Evolutionary conservation across 2,888 invertebrate genomes (phyloP), one percentile per base, ranked within the genome.

Genomic region (Tinea trinotella): DNA sequence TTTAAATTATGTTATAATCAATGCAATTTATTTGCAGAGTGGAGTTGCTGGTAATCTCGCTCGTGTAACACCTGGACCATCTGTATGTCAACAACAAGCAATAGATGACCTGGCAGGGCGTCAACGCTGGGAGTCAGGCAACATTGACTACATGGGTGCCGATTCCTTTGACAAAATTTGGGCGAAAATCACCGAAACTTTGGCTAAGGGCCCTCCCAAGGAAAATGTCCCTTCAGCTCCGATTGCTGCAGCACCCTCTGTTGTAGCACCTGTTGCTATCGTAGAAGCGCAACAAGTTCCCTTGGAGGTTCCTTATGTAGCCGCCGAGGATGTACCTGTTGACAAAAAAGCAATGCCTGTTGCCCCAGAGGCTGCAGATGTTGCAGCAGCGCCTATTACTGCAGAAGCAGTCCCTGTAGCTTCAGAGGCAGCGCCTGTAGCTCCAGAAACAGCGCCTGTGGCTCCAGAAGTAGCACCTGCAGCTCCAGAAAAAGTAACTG

Each of bases 141-240:
- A 95, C 68, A 94, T 98, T 57, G 99, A 99, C 76, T 99, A 98
- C 76, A 74, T 95, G 88, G 99, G 99, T 36, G 91, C 90, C 54
- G 99, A 99, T 78, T 92, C 96, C 24, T 99, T 98, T 71, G 95
- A 93, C 54, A 98, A 98, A 77, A 99, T 99, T 69, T 95, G 96
- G 93, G 93, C 92, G 63, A 96, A 95, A 80, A 94, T 98, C 59
- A 92, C 93, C 52, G 88, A 92, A 71, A 94, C 95, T 3, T 74
- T 94, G 49, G 83, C 81, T 48, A 71, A 76, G 57, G 67, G 78
- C 12, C 74, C 65, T 9, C 62, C 61, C 12, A 59, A 60, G 35
- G 56, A 59, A 34, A 59, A 34, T 68, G 60, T 64, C 34, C 59
- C 68, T 30, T 64, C 70, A 20, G 64, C 66, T 35, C 56, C 61